Base-by-base conservation (phyloP, 2,888 invertebrate species). In the Drosophila barbarae region DNA sequence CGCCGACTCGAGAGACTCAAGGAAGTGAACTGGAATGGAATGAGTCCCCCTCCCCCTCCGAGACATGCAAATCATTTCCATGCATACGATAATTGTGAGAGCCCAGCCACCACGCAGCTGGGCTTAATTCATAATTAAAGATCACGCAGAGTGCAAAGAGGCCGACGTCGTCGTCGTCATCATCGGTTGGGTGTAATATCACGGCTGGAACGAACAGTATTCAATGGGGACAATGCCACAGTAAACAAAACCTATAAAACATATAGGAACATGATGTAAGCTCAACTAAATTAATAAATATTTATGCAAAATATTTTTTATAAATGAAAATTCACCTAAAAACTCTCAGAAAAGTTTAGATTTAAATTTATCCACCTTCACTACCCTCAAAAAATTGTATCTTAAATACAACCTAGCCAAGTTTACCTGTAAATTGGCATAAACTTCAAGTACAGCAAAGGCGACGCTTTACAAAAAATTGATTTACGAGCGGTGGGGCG, bases 71-170 rank as follows among this genome's bases (percentile, higher is more conserved):
- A 64, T 36, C 21, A 64, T 66, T 46, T 44, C 23, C 42, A 41
- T 18, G 15, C 53, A 30, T 41, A 42, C 39, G 36, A 15, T 42
- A 64, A 55, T 50, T 65, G 51, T 57, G 47, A 44, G 58, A 49
- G 41, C 42, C 32, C 26, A 21, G 32, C 32, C n/a, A 21, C 23
- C 35, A 38, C 42, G 56, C 56, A 50, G 56, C 58, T 65, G 71
- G 53, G 59, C 64, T 56, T 57, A 59, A 69, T 75, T 76, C 39
- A 66, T 68, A 70, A 79, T 79, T 77, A 72, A 56, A 63, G 68
- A 52, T 66, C 66, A 59, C 58, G 58, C 67, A 58, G 47, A 64
- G 66, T 57, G 65, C 47, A 58, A 65, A 66, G 59, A 28, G 51
- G 42, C 38, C 58, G 52, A 13, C 47, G 34, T 35, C 49, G 52